Percentiles rank a stretch among this genome's conserved stretches.
phyloP scores from a whole-genome alignment of 2,888 invertebrate species.

The Phytoseiulus persimilis region DNA sequence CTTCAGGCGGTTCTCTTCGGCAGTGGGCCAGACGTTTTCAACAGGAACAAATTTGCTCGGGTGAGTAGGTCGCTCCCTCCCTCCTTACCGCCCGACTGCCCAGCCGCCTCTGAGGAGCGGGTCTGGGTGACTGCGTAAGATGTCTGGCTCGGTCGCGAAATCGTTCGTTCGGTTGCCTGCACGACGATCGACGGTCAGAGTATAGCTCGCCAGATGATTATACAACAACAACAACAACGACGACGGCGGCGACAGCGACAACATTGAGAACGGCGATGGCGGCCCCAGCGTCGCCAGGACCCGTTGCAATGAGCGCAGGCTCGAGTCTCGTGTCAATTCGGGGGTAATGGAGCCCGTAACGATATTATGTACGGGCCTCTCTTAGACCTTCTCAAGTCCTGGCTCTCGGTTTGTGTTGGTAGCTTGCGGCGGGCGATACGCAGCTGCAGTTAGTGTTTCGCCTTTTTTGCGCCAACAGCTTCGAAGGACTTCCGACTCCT shows the following conservation, averaged over 20 bases:
- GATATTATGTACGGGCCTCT: background rate
- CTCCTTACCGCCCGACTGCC: background rate
- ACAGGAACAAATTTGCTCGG: conserved; percentile 29
- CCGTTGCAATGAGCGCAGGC: background rate
- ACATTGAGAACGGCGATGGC: too few species aligned
- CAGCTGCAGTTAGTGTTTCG: background rate
- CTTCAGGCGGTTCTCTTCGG: conserved; percentile 31
- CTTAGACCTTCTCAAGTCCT: background rate
- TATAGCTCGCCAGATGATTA: background rate
- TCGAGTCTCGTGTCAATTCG: background rate
- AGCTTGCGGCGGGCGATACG: background rate
- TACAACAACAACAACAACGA: background rate
- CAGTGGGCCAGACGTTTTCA: conserved; percentile 35
- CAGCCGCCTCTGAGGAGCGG: background rate
- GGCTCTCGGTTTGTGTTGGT: background rate
- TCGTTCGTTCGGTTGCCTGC: background rate
- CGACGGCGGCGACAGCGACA: background rate
- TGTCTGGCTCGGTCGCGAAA: background rate
- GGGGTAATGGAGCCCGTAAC: background rate
- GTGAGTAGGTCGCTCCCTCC: conserved; percentile 7
- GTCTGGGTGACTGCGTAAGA: background rate
- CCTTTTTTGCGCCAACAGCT: background rate
- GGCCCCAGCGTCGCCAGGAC: background rate
- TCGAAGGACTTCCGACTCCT: background rate
- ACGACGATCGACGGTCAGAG: background rate